Percentiles rank a stretch among this genome's conserved stretches.
phyloP scores from a whole-genome alignment of 2,113 vertebrate genomes.

The Podarcis raffonei region DNA sequence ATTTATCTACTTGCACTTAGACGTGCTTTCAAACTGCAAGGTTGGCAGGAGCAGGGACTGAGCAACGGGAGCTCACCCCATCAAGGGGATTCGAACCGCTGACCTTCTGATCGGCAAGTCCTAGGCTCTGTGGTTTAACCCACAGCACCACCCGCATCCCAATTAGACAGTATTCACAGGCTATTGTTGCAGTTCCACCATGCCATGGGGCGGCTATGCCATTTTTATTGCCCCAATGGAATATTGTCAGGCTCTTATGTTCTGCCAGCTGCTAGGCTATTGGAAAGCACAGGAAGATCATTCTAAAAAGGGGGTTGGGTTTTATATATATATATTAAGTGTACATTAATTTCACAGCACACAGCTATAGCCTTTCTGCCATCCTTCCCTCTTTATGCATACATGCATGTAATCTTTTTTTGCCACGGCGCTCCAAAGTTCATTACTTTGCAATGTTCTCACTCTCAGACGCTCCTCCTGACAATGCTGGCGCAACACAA shows the following conservation, averaged over 20 bases:
- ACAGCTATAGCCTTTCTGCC: not conserved
- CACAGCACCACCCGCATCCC: no score
- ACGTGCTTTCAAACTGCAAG: no score
- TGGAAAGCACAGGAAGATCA: not conserved
- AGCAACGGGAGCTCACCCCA: no score
- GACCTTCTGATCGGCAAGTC: no score
- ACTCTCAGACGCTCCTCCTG: slow-evolving; percentile 11
- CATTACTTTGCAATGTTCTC: slow-evolving; percentile 20
- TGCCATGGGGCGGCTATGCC: no score
- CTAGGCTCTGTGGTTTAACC: no score
- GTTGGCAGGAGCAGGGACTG: no score
- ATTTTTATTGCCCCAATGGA: no score
- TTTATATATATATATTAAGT: not conserved
- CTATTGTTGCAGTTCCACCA: no score
- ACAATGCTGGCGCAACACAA: slow-evolving; percentile 31
- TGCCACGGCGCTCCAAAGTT: slow-evolving; percentile 22
- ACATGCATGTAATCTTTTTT: slow-evolving; percentile 16
- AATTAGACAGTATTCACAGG: no score
- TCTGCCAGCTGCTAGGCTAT: not conserved
- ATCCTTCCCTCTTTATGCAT: not conserved
- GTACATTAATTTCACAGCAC: not conserved
- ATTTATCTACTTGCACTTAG: no score
- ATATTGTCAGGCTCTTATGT: not conserved
- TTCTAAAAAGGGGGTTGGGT: not conserved
- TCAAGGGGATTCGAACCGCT: no score